Base-by-base conservation (phyloP, 2,113 vertebrate genomes). In the Melanerpes aurifrons region DNA sequence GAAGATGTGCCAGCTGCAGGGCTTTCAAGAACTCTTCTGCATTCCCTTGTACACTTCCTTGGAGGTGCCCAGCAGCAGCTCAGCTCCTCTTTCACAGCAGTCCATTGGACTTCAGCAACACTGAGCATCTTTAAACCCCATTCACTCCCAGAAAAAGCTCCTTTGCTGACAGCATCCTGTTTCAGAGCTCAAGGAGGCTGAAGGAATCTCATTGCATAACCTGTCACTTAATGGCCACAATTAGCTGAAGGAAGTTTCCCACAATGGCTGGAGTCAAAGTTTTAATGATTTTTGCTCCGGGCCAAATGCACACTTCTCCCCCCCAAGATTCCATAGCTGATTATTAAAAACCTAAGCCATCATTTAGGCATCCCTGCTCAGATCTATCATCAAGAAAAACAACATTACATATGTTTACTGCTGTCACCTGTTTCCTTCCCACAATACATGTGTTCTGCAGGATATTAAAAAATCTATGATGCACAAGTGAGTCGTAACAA, bases 391-490 rank as follows among this genome's bases (percentile, higher is more conserved):
- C 93, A 96, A 94, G 94, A 95, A 96, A 96, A 96, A 93, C 80
- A 94, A 91, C 94, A 88, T 92, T 96, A 93, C 80, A 85, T 92
- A 92, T 94, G 88, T 96, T 96, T 94, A 96, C 89, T 95, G 85
- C 93, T 94, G 94, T 96, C 96, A 95, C 96, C 94, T 96, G 94
- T 94, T 96, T 95, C 86, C 88, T 95, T 96, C 95, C 86, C 95
- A 95, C 93, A 94, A 94, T 97, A 97, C 97, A 97, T 95, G 96
- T 94, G 92, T 97, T 97, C 87, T 95, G 94, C 95, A 96, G 97
- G 96, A 97, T 97, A 97, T 97, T 97, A 97, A 97, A 96, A 97
- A 97, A 95, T 95, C 96, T 96, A 96, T 94, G 96, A 94, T 97
- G 96, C 97, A 95, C 96, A 96, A 97, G 97, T 96, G 97, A 97